These are phyloP conservation scores for Anabas testudineus DNA, from an alignment of 2,797 vertebrate genomes.

Conservation along the genomic window DNA sequence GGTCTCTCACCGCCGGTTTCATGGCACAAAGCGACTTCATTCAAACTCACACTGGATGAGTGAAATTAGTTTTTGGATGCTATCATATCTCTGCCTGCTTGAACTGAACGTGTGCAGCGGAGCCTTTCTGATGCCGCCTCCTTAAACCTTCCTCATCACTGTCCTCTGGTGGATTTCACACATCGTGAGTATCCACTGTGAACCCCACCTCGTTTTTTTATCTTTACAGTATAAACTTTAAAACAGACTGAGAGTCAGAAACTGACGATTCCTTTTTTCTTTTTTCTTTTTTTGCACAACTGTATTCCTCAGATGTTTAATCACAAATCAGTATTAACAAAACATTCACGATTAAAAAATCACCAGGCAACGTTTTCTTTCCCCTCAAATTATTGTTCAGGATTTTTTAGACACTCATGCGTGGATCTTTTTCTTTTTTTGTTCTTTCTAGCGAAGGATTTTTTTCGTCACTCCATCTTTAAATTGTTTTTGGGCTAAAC, in stretches of 20 bases:
- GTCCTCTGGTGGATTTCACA: slow-evolving; percentile 14
- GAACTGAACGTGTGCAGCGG: slow-evolving; percentile 6
- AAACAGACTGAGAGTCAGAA: slow-evolving; percentile 39
- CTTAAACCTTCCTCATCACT: slow-evolving; percentile 13
- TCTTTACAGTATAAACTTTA: slow-evolving; percentile 8
- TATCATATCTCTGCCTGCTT: slow-evolving; percentile 25
- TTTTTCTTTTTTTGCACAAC: slow-evolving; percentile 55
- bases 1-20: slow-evolving; percentile 6
- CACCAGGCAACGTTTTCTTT: background rate
- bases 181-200: slow-evolving; percentile 12
- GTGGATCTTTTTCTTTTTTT: background rate
- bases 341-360: too few relatives aligned
- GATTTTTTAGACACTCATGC: background rate
- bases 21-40: slow-evolving; percentile 8
- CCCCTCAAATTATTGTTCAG: background rate
- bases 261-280: slow-evolving; percentile 14
- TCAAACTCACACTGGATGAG: slow-evolving; percentile 23
- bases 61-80: slow-evolving; percentile 30
- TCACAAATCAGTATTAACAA: slow-evolving; percentile 72
- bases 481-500: slow-evolving; percentile 12
- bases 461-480: slow-evolving; percentile 7
- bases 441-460: background rate
- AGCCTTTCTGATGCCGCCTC: slow-evolving; percentile 14
- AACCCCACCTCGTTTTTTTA: background rate
- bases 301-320: slow-evolving; percentile 47